These are phyloP conservation scores for Cephus rjabovi DNA, from an alignment of 2,888 invertebrate species.

Conservation along the genomic window DNA sequence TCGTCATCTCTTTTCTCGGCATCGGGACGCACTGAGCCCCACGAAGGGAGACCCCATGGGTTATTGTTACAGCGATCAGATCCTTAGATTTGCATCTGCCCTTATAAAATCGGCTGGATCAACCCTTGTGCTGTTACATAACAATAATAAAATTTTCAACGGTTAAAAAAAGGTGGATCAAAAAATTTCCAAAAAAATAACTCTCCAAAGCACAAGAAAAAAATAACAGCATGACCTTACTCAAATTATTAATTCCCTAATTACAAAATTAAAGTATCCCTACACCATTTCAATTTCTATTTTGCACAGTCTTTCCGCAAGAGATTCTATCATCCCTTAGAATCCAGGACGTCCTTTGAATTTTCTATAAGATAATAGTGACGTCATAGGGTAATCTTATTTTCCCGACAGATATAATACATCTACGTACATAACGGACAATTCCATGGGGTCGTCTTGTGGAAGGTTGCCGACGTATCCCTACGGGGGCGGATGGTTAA, in stretches of 20 bases:
- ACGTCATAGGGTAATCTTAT: conserved; percentile 18
- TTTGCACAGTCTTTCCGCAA: neutral
- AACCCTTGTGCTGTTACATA: neutral
- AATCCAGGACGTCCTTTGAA: neutral
- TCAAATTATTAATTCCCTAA: neutral
- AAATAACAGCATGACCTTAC: neutral
- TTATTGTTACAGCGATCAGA: conserved; percentile 6
- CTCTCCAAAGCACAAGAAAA: neutral
- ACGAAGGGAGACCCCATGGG: conserved; percentile 4
- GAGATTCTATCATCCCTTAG: neutral
- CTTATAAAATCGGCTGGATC: neutral
- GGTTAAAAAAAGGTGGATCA: neutral
- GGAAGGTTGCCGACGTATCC: neutral
- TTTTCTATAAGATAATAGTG: conserved; percentile 12
- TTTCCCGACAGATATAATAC: conserved; percentile 23
- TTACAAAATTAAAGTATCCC: neutral
- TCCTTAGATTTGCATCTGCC: conserved; percentile 2
- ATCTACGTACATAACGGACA: conserved; percentile 12
- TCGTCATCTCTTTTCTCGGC: conserved; percentile 29
- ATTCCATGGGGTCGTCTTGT: neutral
- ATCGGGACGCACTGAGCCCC: conserved; percentile 1
- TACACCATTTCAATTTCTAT: neutral
- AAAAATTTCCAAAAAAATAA: neutral
- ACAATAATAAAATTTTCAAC: neutral
- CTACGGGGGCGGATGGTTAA: conserved; percentile 23